A percentile compares a stretch with the other conserved stretches of the same genome.
Evolutionary conservation across 2,888 invertebrate genomes (phyloP).

Genomic region (Eubasilissa splendida): DNA sequence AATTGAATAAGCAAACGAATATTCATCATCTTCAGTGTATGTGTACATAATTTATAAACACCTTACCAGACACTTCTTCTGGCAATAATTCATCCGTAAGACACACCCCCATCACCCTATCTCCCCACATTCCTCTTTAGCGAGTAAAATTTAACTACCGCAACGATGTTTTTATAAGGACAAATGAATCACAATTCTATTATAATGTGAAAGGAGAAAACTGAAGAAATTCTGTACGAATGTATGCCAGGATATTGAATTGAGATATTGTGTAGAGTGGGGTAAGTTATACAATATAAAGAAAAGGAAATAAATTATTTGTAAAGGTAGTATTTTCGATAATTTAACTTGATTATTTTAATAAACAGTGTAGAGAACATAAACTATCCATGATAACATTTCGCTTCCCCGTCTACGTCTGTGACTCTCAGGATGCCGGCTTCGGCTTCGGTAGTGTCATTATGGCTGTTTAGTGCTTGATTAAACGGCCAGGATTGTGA

Average conservation of each 20-base stretch:
- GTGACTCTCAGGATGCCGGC: too few species aligned
- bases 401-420: too few species aligned
- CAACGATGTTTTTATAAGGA: conserved; percentile 49
- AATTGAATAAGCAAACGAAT: too few species aligned
- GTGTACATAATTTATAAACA: background rate
- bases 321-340: too few species aligned
- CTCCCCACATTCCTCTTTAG: background rate
- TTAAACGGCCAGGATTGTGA: too few species aligned
- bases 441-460: too few species aligned
- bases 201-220: conserved; percentile 42
- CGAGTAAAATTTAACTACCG: conserved; percentile 49
- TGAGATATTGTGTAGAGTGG: background rate
- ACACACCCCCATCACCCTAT: background rate
- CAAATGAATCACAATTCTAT: conserved; percentile 53
- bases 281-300: background rate
- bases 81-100: conserved; percentile 10
- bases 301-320: background rate
- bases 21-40: too few species aligned
- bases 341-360: too few species aligned
- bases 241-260: too few species aligned
- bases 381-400: too few species aligned
- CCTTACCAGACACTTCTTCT: conserved; percentile 3
- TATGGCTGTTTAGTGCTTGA: too few species aligned
- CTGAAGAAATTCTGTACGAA: conserved; percentile 2
- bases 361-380: too few species aligned